These are phyloP conservation scores for Rhinoraja longicauda DNA, from an alignment of 2,797 vertebrate species.

Conservation along the genomic window DNA sequence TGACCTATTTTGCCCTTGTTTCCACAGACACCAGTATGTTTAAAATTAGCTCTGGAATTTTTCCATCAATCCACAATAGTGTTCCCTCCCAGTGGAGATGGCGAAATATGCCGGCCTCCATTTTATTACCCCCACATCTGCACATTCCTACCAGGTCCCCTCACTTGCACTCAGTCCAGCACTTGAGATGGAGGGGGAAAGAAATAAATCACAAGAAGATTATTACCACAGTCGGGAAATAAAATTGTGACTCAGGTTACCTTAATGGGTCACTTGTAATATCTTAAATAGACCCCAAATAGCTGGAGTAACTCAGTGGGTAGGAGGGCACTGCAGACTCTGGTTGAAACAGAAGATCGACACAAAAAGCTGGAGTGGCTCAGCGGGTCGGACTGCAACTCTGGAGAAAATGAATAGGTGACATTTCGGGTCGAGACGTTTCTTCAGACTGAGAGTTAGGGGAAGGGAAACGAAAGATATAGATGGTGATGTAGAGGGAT, in stretches of 20 bases:
- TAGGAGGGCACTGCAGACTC: too few species aligned
- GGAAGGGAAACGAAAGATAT: too few species aligned
- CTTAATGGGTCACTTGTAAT: not conserved
- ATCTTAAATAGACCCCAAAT: too few species aligned
- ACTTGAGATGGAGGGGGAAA: not conserved
- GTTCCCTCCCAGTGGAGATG: not conserved
- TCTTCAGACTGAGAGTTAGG: too few species aligned
- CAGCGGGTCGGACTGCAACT: too few species aligned
- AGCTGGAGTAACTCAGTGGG: too few species aligned
- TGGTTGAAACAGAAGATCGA: too few species aligned
- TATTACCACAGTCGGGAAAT: not conserved
- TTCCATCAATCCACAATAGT: not conserved
- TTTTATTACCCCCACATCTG: not conserved
- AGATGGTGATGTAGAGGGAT: too few species aligned
- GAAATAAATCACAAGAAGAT: not conserved
- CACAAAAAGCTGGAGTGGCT: too few species aligned
- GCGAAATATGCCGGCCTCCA: not conserved
- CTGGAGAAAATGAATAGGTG: too few species aligned
- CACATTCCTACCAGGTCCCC: not conserved
- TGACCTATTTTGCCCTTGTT: not conserved
- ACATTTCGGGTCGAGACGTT: too few species aligned
- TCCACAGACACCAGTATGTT: not conserved
- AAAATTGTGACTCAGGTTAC: not conserved
- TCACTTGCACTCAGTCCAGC: not conserved
- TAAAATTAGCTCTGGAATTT: slow-evolving; percentile 14